Percentiles rank a stretch among this genome's conserved stretches.
These are phyloP conservation scores for Nymphalis c-album DNA, from an alignment of 2,888 invertebrate genomes.

Conservation along the genomic window DNA sequence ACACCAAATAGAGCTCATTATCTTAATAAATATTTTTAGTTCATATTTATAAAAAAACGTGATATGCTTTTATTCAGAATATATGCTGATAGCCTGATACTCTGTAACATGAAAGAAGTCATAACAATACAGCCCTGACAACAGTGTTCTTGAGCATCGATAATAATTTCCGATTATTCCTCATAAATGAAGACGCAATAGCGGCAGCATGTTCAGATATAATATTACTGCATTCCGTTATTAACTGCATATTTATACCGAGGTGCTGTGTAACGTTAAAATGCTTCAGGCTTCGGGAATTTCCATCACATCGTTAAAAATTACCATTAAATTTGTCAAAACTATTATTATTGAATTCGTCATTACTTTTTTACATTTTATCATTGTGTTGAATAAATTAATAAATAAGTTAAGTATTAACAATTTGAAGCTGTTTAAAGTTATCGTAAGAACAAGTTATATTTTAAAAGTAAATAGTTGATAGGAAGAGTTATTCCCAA, in stretches of 20 bases:
- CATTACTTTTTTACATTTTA: background rate
- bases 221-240: conserved; percentile 9
- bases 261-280: conserved; percentile 7
- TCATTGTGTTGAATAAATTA: too few species aligned
- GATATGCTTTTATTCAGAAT: background rate
- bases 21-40: too few species aligned
- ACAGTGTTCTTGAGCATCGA: conserved; percentile 5
- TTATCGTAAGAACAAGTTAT: background rate
- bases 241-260: conserved; percentile 27
- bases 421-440: background rate
- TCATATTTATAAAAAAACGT: too few species aligned
- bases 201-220: conserved; percentile 20
- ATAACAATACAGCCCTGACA: conserved; percentile 7
- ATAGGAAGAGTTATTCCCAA: conserved; percentile 26
- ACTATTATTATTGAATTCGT: background rate
- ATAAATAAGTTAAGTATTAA: too few species aligned
- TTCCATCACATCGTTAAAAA: conserved; percentile 5
- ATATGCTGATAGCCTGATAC: too few species aligned
- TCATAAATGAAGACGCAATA: conserved; percentile 28
- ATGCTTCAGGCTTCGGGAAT: background rate
- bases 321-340: conserved; percentile 3
- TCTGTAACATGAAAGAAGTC: background rate
- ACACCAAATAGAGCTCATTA: too few species aligned
- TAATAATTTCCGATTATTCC: conserved; percentile 20
- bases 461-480: background rate